Base-by-base conservation (phyloP, 2,113 vertebrate species). In the Dissostichus mawsoni region DNA sequence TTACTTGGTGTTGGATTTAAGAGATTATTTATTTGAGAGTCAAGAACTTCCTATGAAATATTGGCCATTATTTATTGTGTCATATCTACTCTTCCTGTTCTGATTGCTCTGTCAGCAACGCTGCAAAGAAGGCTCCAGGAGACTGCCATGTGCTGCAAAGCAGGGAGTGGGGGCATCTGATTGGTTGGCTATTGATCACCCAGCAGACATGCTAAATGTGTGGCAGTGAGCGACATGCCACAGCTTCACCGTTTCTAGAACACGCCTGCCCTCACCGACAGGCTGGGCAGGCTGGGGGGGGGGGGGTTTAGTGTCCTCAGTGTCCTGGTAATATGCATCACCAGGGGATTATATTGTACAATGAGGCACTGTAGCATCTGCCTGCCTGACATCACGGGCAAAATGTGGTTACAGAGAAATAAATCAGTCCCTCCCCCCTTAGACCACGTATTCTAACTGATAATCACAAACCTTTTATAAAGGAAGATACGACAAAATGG, bases 371-470 rank as follows among this genome's bases (percentile, higher is more conserved):
- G 92, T 93, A 90, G 92, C 78, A 88, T 90, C 91, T 90, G 86
- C 89, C 84, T 79, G 89, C 90, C 87, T 93, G 93, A 94, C 92
- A 93, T 93, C 94, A 95, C 70, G 29, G 50, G 84, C 93, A 95
- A 94, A 93, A 95, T 94, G 92, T 94, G 94, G 92, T 92, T 89
- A 41, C 62, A 68, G 82, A 29, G 90, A 93, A 95, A 92, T 90
- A 91, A 95, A 94, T 93, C 90, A 90, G 86, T 81, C 83, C 77
- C 71, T 74, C 81, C 72, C 61, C 52, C 51, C 57, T 78, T 75
- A 81, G 52, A 67, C 73, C 64, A 76, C 63, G 18, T 18, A 69
- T 85, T 52, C 69, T 51, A 44, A 74, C 58, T 79, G 61, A 65
- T 63, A 63, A 56, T 56, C 33, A 69, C 66, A 68, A 58, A 25